phyloP scores from a whole-genome alignment of 2,888 invertebrate genomes.

The Pachliopta kotzebuea region DNA sequence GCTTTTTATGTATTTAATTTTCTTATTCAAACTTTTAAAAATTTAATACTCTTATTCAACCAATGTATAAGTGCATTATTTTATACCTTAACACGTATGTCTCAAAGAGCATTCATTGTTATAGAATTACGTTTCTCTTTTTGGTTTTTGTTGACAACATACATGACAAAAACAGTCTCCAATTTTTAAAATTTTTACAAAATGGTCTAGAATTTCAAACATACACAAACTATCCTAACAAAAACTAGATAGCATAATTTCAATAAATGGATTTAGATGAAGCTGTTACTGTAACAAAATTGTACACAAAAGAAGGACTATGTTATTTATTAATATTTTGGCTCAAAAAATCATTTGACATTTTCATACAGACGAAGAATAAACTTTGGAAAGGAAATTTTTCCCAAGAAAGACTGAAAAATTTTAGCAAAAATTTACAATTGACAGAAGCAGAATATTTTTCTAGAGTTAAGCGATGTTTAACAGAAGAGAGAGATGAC shows the following conservation, averaged over 20 bases:
- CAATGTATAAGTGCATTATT: no score
- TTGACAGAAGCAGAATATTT: conserved; percentile 49
- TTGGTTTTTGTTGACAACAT: background rate
- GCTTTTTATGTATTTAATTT: no score
- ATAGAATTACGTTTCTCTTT: background rate
- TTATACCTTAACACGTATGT: no score
- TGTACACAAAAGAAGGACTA: conserved; percentile 42
- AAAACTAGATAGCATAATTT: background rate
- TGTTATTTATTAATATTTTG: conserved; percentile 57
- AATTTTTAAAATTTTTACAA: background rate
- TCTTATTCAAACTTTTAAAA: no score
- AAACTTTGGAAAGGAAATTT: conserved; percentile 59
- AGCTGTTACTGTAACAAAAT: conserved; percentile 53
- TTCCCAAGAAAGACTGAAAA: conserved; percentile 51
- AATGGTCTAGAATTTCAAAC: conserved; percentile 1
- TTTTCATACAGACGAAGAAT: conserved; percentile 50
- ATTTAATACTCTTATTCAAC: no score
- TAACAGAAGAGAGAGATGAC: conserved; percentile 48
- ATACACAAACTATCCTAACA: background rate
- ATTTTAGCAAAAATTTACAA: conserved; percentile 57
- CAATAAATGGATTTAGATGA: conserved; percentile 53
- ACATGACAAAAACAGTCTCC: background rate
- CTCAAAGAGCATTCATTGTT: background rate
- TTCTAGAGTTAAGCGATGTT: conserved; percentile 44
- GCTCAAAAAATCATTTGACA: conserved; percentile 56